phyloP scores from a whole-genome alignment of 2,888 invertebrate species.

The Theodoxus fluviatilis region DNA sequence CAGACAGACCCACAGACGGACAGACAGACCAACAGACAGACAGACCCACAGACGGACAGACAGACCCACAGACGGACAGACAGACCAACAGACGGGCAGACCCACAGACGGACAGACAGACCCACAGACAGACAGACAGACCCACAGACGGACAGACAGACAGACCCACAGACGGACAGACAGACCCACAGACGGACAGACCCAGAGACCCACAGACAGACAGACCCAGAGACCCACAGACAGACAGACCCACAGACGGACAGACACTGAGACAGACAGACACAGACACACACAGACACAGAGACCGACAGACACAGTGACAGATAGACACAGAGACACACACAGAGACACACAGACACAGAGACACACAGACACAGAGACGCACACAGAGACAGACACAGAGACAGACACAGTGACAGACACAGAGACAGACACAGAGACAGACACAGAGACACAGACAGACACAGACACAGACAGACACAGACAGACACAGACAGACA shows the following conservation, averaged over 20 bases:
- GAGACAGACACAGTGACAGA: background rate
- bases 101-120: slow-evolving; percentile 6
- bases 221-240: background rate
- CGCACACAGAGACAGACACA: slow-evolving; percentile 3
- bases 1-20: background rate
- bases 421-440: slow-evolving; percentile 12
- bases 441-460: background rate
- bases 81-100: background rate
- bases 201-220: slow-evolving; percentile 11
- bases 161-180: background rate
- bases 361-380: background rate
- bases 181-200: background rate
- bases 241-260: background rate
- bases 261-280: background rate
- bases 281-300: slow-evolving; percentile 13
- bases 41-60: background rate
- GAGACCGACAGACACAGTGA: background rate
- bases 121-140: no score
- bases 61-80: background rate
- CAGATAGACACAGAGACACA: background rate
- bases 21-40: background rate
- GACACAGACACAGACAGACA: background rate
- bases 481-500: background rate
- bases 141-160: no score
- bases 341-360: slow-evolving; percentile 10